These are phyloP conservation scores for Quadroppia sp. DNA, from an alignment of 2,888 invertebrate genomes.

Conservation along the genomic window DNA sequence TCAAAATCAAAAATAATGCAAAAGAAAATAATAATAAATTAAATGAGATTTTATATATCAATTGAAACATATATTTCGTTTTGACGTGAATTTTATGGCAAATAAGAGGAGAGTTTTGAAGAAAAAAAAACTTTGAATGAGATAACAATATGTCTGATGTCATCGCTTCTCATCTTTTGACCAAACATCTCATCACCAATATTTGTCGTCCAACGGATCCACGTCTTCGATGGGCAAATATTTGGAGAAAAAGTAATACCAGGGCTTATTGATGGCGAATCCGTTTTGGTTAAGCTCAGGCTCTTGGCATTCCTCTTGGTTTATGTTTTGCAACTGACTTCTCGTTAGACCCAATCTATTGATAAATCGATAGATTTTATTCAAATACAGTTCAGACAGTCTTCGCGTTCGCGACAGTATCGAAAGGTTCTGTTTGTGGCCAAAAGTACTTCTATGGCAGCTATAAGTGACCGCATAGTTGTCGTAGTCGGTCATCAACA, in stretches of 20 bases:
- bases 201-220: slow-evolving; percentile 23
- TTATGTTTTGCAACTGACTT: slow-evolving; percentile 8
- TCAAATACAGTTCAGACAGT: slow-evolving; percentile 1
- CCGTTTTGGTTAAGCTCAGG: slow-evolving; percentile 27
- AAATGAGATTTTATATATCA: too few relatives aligned
- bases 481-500: slow-evolving; percentile 27
- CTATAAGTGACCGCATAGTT: slow-evolving; percentile 34
- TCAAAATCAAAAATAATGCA: not conserved
- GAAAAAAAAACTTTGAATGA: not conserved
- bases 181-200: slow-evolving; percentile 23
- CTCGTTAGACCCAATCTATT: slow-evolving; percentile 12
- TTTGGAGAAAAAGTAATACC: slow-evolving; percentile 3
- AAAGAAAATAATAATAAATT: not conserved
- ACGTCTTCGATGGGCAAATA: not conserved
- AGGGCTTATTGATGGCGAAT: slow-evolving; percentile 32
- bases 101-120: not conserved
- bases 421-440: slow-evolving; percentile 2
- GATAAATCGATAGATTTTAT: slow-evolving; percentile 33
- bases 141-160: too few relatives aligned
- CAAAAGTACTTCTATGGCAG: slow-evolving; percentile 13
- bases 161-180: not conserved
- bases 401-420: not conserved
- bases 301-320: slow-evolving; percentile 22
- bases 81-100: not conserved
- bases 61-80: not conserved